phyloP scores from a whole-genome alignment of 2,888 invertebrate genomes.

The Orthosia cruda region DNA sequence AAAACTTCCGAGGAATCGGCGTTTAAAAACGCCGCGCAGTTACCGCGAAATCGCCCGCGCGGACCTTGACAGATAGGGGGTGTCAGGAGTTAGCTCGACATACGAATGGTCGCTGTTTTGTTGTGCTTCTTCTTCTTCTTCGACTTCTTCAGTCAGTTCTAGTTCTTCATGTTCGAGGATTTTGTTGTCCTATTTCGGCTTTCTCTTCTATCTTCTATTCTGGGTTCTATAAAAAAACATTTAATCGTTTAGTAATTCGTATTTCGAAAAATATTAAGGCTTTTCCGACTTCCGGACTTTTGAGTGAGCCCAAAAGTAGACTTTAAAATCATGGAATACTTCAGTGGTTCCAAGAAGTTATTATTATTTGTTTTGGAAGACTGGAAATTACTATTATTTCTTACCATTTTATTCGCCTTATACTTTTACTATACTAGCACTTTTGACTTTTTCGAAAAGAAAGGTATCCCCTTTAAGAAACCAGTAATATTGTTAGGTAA shows the following conservation, averaged over 20 bases:
- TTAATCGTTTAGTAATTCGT: neutral
- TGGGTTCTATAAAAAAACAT: too few relatives aligned
- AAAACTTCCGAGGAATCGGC: too few relatives aligned
- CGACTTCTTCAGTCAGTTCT: too few relatives aligned
- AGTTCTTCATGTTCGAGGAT: neutral
- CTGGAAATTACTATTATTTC: conserved; percentile 82
- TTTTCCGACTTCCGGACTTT: neutral
- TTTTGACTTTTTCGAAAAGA: conserved; percentile 88
- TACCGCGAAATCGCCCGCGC: too few relatives aligned
- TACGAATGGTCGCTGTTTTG: too few relatives aligned
- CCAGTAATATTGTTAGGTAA: conserved; percentile 90
- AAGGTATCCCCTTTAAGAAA: conserved; percentile 85
- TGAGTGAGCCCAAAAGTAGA: conserved; percentile 1
- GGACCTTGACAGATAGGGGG: too few relatives aligned
- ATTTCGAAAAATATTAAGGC: neutral
- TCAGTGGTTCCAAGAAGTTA: conserved; percentile 74
- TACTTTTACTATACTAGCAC: conserved; percentile 88
- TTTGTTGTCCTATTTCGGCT: neutral
- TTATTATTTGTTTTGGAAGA: conserved; percentile 79
- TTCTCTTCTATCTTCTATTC: neutral
- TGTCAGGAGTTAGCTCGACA: too few relatives aligned
- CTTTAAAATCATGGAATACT: conserved; percentile 71
- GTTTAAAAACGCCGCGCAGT: too few relatives aligned
- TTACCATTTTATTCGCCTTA: conserved; percentile 79
- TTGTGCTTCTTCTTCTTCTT: too few relatives aligned